These are phyloP conservation scores for Drosophila glabriapex DNA, from an alignment of 2,888 invertebrate species.

Conservation along the genomic window DNA sequence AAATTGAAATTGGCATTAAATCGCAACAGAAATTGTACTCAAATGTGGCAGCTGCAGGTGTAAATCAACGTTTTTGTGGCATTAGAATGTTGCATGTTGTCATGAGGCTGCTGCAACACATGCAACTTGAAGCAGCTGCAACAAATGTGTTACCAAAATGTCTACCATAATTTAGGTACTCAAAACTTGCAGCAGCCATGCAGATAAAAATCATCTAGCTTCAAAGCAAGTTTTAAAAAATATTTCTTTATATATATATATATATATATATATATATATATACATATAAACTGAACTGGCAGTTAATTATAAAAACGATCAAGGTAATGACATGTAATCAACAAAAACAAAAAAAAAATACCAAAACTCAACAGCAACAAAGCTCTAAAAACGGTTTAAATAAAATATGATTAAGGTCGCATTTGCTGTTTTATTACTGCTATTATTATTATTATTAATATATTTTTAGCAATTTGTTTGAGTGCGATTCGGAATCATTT, in stretches of 20 bases:
- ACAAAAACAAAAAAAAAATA: slow-evolving; percentile 5
- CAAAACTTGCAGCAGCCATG: slow-evolving; percentile 3
- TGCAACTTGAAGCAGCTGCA: slow-evolving; percentile 11
- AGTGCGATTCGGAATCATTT: slow-evolving; percentile 18
- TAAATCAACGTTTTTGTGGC: slow-evolving; percentile 15
- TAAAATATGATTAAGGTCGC: slow-evolving; percentile 65
- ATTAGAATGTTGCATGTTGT: slow-evolving; percentile 33
- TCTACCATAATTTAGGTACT: background rate
- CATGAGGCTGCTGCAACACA: background rate
- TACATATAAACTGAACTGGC: slow-evolving; percentile 39
- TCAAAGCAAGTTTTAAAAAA: slow-evolving; percentile 5
- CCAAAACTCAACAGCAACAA: background rate
- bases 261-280: slow-evolving; percentile 27
- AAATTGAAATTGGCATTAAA: slow-evolving; percentile 63
- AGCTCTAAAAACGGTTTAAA: slow-evolving; percentile 36
- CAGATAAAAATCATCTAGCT: slow-evolving; percentile 26
- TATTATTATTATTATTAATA: slow-evolving; percentile 11
- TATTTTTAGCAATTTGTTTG: slow-evolving; percentile 4
- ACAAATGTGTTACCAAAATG: slow-evolving; percentile 10
- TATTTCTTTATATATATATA: slow-evolving; percentile 23
- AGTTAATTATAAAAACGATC: slow-evolving; percentile 72
- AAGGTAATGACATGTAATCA: slow-evolving; percentile 70
- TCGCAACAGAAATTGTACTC: slow-evolving; percentile 15
- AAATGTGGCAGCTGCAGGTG: slow-evolving; percentile 42
- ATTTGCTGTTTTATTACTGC: slow-evolving; percentile 17